These are phyloP conservation scores for Vespertilio murinus DNA, from an alignment of 2,797 vertebrate genomes.

Conservation along the genomic window DNA sequence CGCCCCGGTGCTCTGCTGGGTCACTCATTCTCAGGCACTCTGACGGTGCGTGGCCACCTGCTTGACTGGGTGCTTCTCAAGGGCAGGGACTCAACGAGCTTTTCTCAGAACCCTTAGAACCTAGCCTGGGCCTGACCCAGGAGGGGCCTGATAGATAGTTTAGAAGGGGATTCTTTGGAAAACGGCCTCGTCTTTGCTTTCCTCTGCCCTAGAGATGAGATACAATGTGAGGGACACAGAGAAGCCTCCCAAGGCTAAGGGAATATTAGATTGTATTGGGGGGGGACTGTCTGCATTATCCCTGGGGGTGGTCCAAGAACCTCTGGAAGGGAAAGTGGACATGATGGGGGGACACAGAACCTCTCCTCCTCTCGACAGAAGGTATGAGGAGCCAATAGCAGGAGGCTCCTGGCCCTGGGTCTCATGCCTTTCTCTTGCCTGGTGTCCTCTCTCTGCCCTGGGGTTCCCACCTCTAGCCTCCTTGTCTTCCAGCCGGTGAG, in stretches of 20 bases:
- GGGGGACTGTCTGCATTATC: neutral
- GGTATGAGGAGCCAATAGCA: neutral
- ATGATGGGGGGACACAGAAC: neutral
- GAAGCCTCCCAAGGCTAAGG: neutral
- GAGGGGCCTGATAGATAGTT: neutral
- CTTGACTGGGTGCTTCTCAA: neutral
- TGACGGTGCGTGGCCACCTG: neutral
- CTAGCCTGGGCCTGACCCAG: neutral
- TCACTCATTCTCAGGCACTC: neutral
- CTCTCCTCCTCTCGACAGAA: neutral
- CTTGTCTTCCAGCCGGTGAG: neutral
- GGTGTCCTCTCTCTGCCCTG: neutral
- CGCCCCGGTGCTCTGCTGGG: neutral
- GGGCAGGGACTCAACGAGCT: neutral
- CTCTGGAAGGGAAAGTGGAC: neutral
- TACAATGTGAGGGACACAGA: neutral
- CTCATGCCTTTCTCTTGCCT: neutral
- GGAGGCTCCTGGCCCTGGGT: rapidly evolving
- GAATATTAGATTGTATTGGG: neutral
- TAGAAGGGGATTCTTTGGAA: neutral
- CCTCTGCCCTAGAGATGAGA: neutral
- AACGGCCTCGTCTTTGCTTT: neutral
- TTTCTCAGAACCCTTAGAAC: neutral
- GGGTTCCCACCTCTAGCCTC: neutral
- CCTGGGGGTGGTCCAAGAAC: neutral